Evolutionary conservation across 1,140 invertebrate genomes (phyloP).

Genomic region (Drosophila fuyamai): DNA sequence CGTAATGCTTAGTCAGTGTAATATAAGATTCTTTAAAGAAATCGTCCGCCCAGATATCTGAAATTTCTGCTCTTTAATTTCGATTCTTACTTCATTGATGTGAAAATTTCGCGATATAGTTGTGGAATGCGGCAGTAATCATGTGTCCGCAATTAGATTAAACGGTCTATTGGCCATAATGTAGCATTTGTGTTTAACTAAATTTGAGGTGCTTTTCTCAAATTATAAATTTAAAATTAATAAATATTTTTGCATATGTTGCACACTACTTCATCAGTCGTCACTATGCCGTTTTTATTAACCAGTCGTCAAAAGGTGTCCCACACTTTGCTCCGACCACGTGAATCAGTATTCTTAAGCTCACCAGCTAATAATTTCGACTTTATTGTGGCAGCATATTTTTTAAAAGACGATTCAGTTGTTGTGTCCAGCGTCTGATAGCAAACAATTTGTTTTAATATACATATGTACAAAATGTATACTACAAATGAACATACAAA

Average conservation of each 20-base stretch:
- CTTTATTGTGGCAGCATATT: not conserved
- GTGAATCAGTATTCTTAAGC: not conserved
- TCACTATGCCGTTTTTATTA: slow-evolving; percentile 11
- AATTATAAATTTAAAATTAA: too few species aligned
- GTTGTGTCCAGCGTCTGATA: not conserved
- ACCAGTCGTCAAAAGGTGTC: slow-evolving; percentile 2
- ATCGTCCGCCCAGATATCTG: too few species aligned
- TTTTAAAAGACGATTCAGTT: not conserved
- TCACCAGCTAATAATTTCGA: not conserved
- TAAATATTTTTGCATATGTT: too few species aligned
- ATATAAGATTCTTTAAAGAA: too few species aligned
- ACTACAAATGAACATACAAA: not conserved
- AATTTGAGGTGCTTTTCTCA: not conserved
- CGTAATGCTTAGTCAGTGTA: too few species aligned
- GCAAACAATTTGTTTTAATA: not conserved
- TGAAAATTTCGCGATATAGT: slow-evolving; percentile 3
- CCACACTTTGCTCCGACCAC: slow-evolving; percentile 3
- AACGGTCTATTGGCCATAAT: not conserved
- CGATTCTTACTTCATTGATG: too few species aligned
- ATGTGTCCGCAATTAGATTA: too few species aligned
- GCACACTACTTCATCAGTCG: too few species aligned
- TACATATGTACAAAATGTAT: not conserved
- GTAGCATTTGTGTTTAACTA: not conserved
- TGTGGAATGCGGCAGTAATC: slow-evolving; percentile 8
- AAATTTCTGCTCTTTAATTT: too few species aligned